phyloP scores from a whole-genome alignment of 2,888 invertebrate species.

The Monochamus alternatus region DNA sequence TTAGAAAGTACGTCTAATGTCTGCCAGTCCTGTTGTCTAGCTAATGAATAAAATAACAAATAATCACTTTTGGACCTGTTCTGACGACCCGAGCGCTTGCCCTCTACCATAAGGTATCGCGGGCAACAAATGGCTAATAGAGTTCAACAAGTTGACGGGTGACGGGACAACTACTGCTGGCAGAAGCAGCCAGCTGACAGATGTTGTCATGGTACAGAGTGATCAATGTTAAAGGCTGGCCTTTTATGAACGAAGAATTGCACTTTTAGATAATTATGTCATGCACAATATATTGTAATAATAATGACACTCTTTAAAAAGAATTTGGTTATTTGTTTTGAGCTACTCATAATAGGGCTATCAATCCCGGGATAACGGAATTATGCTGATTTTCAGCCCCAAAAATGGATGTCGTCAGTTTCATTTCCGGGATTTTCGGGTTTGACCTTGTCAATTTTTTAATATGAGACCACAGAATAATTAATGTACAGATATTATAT shows the following conservation, averaged over 20 bases:
- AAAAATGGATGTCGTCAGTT: too few species aligned
- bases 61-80: constrained; percentile 24
- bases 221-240: background rate
- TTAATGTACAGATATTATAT: too few species aligned
- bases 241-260: background rate
- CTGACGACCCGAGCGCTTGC: constrained; percentile 22
- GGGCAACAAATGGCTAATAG: constrained; percentile 35
- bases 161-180: constrained; percentile 26
- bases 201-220: constrained; percentile 11
- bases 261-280: too few species aligned
- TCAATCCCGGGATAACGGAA: too few species aligned
- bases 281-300: too few species aligned
- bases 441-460: too few species aligned
- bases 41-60: background rate
- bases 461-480: too few species aligned
- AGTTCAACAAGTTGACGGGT: constrained; percentile 28
- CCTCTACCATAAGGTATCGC: constrained; percentile 25
- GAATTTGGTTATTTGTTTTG: too few species aligned
- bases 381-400: too few species aligned
- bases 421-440: too few species aligned
- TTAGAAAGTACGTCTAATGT: background rate
- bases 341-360: too few species aligned
- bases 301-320: too few species aligned
- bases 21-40: background rate
- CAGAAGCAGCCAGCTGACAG: constrained; percentile 33